phyloP scores from a whole-genome alignment of 2,888 invertebrate genomes.

The Protodeltote pygarga region DNA sequence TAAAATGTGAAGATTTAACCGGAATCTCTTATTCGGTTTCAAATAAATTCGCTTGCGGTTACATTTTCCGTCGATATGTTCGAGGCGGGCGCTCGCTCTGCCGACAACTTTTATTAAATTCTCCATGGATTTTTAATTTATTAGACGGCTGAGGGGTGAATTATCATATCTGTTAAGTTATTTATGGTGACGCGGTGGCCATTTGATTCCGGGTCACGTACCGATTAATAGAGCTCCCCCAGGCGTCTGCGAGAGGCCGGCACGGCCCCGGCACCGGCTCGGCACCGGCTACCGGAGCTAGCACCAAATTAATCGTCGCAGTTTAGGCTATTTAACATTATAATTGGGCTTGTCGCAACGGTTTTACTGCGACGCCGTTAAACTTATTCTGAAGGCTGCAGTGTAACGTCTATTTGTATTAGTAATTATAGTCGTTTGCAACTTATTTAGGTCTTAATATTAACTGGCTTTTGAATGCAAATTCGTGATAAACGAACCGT shows the following conservation, averaged over 20 bases:
- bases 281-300: neutral
- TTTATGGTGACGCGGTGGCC: conserved; percentile 40
- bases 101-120: conserved; percentile 46
- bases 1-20: conserved; percentile 11
- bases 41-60: conserved; percentile 28
- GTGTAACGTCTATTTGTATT: conserved; percentile 34
- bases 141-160: conserved; percentile 42
- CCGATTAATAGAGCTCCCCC: conserved; percentile 56
- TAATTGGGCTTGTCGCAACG: conserved; percentile 49
- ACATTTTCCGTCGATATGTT: conserved; percentile 25
- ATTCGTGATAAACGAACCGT: too few species aligned
- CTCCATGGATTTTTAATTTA: conserved; percentile 45
- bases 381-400: conserved; percentile 38
- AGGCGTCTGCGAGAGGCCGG: neutral
- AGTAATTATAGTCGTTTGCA: conserved; percentile 31
- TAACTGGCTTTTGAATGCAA: conserved; percentile 17
- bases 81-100: neutral
- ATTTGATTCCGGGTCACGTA: conserved; percentile 68
- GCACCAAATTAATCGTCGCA: conserved; percentile 44
- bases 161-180: conserved; percentile 55
- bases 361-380: conserved; percentile 34
- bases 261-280: too few species aligned
- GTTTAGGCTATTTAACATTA: conserved; percentile 48
- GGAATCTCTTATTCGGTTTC: conserved; percentile 22
- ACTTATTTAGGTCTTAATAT: conserved; percentile 27